Conservation (phyloP, 2,113 vertebrate species). For the Pteruthius melanotis region DNA sequence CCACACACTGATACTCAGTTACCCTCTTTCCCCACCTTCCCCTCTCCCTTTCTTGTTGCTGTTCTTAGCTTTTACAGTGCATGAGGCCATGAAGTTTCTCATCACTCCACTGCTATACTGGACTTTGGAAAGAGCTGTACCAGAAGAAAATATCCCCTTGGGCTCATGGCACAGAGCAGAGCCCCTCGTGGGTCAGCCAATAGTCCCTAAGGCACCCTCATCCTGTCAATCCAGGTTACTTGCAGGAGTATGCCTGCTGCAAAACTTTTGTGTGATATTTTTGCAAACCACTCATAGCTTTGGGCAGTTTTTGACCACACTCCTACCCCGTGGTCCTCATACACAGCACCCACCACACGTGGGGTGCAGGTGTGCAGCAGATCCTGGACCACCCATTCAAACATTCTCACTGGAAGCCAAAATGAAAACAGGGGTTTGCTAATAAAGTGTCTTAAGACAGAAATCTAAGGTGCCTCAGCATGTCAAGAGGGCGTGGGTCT, state of each 20-base stretch:
- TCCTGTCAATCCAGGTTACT: background rate
- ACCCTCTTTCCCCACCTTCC: background rate
- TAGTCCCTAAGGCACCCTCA: background rate
- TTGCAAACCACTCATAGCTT: background rate
- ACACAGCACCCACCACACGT: fast-evolving
- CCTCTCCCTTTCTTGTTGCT: background rate
- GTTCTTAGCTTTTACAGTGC: background rate
- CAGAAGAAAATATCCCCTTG: background rate
- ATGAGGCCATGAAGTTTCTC: background rate
- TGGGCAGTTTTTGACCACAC: background rate
- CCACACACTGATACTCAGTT: background rate
- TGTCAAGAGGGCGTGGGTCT: background rate
- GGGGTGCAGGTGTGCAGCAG: background rate
- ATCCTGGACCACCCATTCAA: background rate
- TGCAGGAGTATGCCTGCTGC: background rate
- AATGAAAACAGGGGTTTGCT: background rate
- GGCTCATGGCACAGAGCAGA: background rate
- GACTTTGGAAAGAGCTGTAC: background rate
- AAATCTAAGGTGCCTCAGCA: background rate
- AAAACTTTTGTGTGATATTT: background rate
- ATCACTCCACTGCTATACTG: background rate
- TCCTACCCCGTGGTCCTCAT: background rate
- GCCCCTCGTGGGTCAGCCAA: background rate
- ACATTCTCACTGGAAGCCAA: background rate
- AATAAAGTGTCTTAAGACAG: background rate